These are phyloP conservation scores for Rotaria macrura DNA, from an alignment of 2,888 invertebrate genomes.

Conservation along the genomic window DNA sequence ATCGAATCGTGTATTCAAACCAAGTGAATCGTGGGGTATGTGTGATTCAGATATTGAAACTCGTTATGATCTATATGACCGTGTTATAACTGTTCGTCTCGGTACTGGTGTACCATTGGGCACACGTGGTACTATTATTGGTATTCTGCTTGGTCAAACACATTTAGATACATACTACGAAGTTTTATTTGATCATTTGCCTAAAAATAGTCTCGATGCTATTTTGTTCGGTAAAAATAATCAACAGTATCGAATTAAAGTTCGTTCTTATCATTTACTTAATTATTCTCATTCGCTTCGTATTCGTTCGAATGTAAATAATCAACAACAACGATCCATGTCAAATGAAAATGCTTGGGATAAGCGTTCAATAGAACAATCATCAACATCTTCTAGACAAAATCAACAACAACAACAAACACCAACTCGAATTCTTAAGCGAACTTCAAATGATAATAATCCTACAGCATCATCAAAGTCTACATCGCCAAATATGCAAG, in stretches of 20 bases:
- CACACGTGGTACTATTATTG: neutral
- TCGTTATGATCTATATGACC: neutral
- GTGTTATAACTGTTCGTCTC: neutral
- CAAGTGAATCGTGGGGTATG: neutral
- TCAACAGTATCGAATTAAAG: slow-evolving; percentile 7
- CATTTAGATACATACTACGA: neutral
- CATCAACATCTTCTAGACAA: neutral
- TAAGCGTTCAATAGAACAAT: neutral
- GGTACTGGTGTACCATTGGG: slow-evolving; percentile 12
- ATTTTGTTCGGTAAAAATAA: neutral
- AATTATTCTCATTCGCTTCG: slow-evolving; percentile 10
- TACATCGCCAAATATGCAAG: neutral
- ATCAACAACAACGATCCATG: neutral
- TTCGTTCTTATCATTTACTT: slow-evolving; percentile 6
- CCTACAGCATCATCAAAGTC: neutral
- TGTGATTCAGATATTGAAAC: neutral
- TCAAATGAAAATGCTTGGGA: neutral
- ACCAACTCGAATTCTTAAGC: neutral
- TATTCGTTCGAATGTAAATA: neutral
- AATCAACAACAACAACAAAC: neutral
- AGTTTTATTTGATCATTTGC: neutral
- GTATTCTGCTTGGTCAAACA: neutral
- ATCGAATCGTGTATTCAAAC: neutral
- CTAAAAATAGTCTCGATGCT: neutral
- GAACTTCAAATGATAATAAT: neutral